phyloP scores from a whole-genome alignment of 2,113 vertebrate species.

The Xiphorhynchus elegans region DNA sequence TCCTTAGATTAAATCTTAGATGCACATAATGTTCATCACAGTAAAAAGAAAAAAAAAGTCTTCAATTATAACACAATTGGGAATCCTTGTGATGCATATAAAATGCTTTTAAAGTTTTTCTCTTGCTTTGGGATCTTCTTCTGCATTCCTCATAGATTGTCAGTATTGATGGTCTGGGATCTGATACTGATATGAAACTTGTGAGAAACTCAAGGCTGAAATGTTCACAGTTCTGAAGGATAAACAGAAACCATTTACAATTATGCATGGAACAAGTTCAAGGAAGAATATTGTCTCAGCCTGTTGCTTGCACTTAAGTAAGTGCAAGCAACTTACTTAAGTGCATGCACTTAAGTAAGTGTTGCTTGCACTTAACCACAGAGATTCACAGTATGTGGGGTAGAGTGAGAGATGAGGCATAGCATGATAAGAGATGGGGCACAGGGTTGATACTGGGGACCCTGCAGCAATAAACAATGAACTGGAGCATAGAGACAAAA shows the following conservation, averaged over 20 bases:
- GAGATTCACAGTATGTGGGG: neutral
- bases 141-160: neutral
- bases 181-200: neutral
- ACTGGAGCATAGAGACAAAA: neutral
- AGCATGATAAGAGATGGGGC: neutral
- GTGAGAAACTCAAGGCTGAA: neutral
- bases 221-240: neutral
- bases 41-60: neutral
- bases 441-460: neutral
- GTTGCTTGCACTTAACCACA: neutral
- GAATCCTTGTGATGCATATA: neutral
- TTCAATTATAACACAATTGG: no score
- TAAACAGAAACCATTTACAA: neutral
- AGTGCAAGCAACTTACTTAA: no score
- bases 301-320: neutral
- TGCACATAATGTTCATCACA: neutral
- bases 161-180: neutral
- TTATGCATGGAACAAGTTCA: neutral
- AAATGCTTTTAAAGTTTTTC: neutral
- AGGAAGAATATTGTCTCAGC: neutral
- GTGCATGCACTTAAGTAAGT: no score
- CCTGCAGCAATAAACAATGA: neutral
- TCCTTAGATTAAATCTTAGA: neutral
- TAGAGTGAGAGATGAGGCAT: neutral
- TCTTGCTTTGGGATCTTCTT: rapidly evolving